Evolutionary conservation across 2,797 vertebrate genomes (phyloP).

Genomic region (Yasuhikotakia modesta): DNA sequence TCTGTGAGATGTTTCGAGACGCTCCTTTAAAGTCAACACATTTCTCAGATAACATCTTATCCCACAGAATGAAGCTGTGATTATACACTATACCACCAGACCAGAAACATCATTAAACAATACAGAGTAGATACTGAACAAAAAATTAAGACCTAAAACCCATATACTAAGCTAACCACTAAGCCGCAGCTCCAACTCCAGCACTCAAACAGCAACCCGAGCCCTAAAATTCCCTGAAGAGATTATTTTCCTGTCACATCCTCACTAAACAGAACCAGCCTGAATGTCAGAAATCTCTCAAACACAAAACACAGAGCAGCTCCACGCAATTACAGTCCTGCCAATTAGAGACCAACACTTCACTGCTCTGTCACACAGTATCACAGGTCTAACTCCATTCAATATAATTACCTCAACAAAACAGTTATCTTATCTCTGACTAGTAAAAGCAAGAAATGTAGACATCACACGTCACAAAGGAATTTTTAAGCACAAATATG

Average conservation of each 20-base stretch:
- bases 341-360: slow-evolving; percentile 60
- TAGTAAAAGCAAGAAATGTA: slow-evolving; percentile 70
- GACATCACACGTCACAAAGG: slow-evolving; percentile 74
- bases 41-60: neutral
- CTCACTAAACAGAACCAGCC: slow-evolving; percentile 26
- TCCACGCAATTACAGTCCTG: slow-evolving; percentile 36
- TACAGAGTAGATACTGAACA: neutral
- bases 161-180: neutral
- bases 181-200: neutral
- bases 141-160: neutral
- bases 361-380: slow-evolving; percentile 55
- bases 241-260: slow-evolving; percentile 18
- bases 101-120: neutral
- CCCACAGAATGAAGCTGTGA: too few relatives aligned
- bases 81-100: neutral
- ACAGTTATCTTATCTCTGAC: slow-evolving; percentile 47
- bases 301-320: slow-evolving; percentile 38
- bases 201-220: neutral
- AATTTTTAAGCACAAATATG: slow-evolving; percentile 75
- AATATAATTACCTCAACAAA: slow-evolving; percentile 68
- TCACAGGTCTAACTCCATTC: slow-evolving; percentile 65
- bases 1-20: neutral
- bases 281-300: slow-evolving; percentile 36
- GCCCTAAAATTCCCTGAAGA: slow-evolving; percentile 19
- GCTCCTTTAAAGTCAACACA: neutral